Base-by-base conservation (phyloP, 1,140 invertebrate genomes). In the Papilio machaon region DNA sequence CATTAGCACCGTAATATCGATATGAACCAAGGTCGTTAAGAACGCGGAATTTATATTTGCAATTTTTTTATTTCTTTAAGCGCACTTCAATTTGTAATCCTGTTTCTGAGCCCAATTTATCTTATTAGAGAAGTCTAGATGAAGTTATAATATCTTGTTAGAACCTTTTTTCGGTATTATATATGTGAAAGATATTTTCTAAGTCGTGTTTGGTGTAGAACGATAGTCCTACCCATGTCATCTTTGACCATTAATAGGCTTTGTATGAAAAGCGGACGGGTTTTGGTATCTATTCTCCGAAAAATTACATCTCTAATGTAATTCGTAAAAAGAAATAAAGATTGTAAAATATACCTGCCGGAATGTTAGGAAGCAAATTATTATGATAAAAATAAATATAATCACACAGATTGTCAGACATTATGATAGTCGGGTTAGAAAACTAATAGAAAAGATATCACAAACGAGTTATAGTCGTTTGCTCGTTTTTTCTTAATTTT, bases 201-300 rank as follows among this genome's bases (percentile, higher is more conserved):
- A 11, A 67, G 23, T 13, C 13, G 64, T 70, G 30, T 70, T 70
- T 35, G 64, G 23, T 70, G 30, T 13, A 70, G 64, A 15, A 70
- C 64, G 64, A 70, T 70, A 70, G 64, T 35, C 64, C 30, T 35
- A 70, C 64, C 64, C 64, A 30, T 70, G 64, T 70, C 64, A 70
- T 70, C 23, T 70, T 70, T 35, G 30, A 35, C 13, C 64, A 30
- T 35, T 70, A 70, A 70, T 70, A 70, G 30, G 64, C 64, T 70
- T 70, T 15, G 30, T 30, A 70, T 70, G 64, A 70, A 70, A 70
- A 35, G 10, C 13, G 23, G 64, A 38, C 30, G 30, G 64, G 30
- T 35, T 35, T 70, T 60, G 58, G n/a, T 60, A 60, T 70, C 64
- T 35, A 58, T 70, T 70, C 13, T 15, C 11, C 30, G 30, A 70